These are phyloP conservation scores for Plutomurus gul DNA, from an alignment of 1,140 invertebrate species.

Conservation along the genomic window DNA sequence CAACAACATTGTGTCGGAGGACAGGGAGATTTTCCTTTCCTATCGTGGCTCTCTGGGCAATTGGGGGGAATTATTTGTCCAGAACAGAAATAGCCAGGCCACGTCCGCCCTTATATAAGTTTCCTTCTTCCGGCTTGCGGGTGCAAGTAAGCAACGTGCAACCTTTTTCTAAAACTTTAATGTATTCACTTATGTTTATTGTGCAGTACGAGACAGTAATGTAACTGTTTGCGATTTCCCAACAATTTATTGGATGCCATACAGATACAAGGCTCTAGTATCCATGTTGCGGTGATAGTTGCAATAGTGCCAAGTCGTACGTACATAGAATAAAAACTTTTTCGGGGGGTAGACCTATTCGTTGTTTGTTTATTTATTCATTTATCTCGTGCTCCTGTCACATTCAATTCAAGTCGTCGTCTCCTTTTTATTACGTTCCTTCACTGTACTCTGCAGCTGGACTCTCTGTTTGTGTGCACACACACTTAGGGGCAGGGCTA, in stretches of 20 bases:
- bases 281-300: not conserved
- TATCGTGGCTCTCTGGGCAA: no score
- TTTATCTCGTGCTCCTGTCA: constrained; percentile 17
- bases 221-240: not conserved
- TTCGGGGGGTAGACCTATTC: not conserved
- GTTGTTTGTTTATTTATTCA: constrained; percentile 22
- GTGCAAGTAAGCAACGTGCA: not conserved
- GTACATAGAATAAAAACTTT: not conserved
- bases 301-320: not conserved
- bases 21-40: no score
- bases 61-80: no score
- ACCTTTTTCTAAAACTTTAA: not conserved
- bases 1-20: no score
- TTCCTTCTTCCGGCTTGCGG: not conserved
- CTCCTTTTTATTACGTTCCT: no score
- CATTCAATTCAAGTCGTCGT: constrained; percentile 22
- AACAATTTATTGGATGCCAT: not conserved
- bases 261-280: not conserved
- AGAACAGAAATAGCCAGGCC: not conserved
- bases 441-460: not conserved
- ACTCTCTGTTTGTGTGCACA: not conserved
- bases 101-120: not conserved
- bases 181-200: constrained; percentile 3
- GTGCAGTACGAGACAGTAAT: not conserved
- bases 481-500: no score